Conservation (phyloP, 1,140 invertebrate species). For the Drosophila prosaltans region DNA sequence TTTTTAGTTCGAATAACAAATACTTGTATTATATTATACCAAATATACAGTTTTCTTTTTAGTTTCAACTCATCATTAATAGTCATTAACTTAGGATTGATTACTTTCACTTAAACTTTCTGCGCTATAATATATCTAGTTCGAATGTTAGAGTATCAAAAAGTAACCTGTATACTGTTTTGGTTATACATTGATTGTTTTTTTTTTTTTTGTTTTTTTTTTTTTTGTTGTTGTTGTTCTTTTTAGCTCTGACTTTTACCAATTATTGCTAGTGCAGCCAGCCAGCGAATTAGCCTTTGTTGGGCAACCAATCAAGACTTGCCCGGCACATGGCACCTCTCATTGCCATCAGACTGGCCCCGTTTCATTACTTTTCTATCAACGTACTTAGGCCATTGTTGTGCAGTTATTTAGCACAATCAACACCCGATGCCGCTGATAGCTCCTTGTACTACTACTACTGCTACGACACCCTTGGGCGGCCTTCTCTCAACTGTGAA, state of each 20-base stretch:
- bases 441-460: conserved; percentile 33
- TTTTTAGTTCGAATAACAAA: no score
- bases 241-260: conserved; percentile 67
- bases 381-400: conserved; percentile 81
- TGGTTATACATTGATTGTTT: conserved; percentile 14
- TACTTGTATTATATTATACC: no score
- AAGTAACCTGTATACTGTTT: no score
- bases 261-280: conserved; percentile 75
- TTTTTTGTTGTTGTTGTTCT: conserved; percentile 13
- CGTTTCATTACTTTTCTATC: conserved; percentile 80
- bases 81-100: no score
- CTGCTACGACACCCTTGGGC: conserved; percentile 13
- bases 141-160: background rate
- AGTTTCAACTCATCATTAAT: no score
- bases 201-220: conserved; percentile 2
- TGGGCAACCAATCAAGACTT: conserved; percentile 72
- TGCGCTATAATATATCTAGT: background rate
- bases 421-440: conserved; percentile 75
- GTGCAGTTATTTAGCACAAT: conserved; percentile 81
- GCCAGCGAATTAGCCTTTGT: conserved; percentile 78
- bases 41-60: no score
- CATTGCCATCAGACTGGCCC: conserved; percentile 9
- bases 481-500: conserved; percentile 17
- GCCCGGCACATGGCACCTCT: background rate
- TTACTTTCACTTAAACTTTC: no score